Percentiles rank a stretch among this genome's conserved stretches.
These are phyloP conservation scores for Bufo bufo DNA, from an alignment of 2,113 vertebrate species.

Conservation along the genomic window DNA sequence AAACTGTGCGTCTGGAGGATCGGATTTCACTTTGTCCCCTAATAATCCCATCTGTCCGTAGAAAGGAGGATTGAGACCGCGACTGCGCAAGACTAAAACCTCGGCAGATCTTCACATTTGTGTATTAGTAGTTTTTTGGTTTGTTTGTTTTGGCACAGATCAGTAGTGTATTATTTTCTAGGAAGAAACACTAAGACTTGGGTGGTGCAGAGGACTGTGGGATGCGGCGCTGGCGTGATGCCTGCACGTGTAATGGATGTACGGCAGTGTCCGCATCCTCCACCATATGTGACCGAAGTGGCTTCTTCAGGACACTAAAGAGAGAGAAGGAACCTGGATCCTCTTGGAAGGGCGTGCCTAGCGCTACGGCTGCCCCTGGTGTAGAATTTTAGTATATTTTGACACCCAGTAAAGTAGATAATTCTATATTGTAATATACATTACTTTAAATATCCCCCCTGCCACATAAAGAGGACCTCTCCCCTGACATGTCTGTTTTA, in stretches of 20 bases:
- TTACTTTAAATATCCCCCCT: not conserved
- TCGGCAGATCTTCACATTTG: not conserved
- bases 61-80: not conserved
- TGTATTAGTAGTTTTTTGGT: not conserved
- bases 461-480: not conserved
- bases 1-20: not conserved
- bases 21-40: no score
- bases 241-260: no score
- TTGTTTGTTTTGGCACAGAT: not conserved
- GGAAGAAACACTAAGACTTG: not conserved
- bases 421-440: not conserved
- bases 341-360: not conserved
- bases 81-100: not conserved
- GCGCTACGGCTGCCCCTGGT: not conserved
- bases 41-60: not conserved
- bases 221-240: not conserved
- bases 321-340: not conserved
- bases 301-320: not conserved
- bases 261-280: not conserved
- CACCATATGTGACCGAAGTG: not conserved
- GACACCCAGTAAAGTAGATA: not conserved
- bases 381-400: not conserved
- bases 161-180: no score
- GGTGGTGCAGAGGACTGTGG: not conserved
- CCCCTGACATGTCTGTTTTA: no score